Percentiles rank a stretch among this genome's conserved stretches.
phyloP scores from a whole-genome alignment of 2,888 invertebrate species.

The Tetrapedia diversipes region DNA sequence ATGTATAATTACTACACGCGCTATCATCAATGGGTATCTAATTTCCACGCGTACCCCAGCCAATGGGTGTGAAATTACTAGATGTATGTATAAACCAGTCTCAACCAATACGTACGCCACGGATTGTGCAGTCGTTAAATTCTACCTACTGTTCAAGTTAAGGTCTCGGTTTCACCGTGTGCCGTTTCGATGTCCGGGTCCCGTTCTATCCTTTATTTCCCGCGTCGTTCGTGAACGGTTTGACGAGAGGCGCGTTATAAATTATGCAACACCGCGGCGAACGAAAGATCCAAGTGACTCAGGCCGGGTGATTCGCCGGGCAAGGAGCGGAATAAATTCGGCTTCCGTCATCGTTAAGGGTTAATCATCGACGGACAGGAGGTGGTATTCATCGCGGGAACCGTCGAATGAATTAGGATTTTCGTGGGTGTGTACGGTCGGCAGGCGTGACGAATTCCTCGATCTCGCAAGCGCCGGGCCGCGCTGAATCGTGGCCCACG shows the following conservation, averaged over 20 bases:
- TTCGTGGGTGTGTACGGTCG: constrained; percentile 52
- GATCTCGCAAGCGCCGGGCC: too few species aligned
- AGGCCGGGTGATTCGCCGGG: neutral
- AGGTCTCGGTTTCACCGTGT: neutral
- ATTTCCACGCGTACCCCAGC: constrained; percentile 50
- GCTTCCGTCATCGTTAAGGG: constrained; percentile 35
- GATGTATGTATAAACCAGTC: constrained; percentile 27
- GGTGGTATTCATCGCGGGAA: constrained; percentile 49
- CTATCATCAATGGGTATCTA: constrained; percentile 60
- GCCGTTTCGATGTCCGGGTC: neutral
- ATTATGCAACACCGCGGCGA: constrained; percentile 11
- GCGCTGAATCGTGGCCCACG: constrained; percentile 60
- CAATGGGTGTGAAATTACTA: constrained; percentile 59
- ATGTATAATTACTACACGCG: constrained; percentile 56
- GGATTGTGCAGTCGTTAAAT: constrained; percentile 17
- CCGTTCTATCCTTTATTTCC: neutral
- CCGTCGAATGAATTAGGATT: constrained; percentile 63
- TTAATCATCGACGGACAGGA: constrained; percentile 51
- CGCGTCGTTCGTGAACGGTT: constrained; percentile 19
- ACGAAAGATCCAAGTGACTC: constrained; percentile 10
- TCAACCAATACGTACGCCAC: constrained; percentile 28
- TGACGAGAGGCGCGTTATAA: neutral
- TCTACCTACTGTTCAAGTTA: constrained; percentile 19
- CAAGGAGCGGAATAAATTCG: neutral
- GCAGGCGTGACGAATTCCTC: constrained; percentile 68